These are phyloP conservation scores for Meandrina meandrites DNA, from an alignment of 92 coral and sea anemone genomes.

Conservation along the genomic window DNA sequence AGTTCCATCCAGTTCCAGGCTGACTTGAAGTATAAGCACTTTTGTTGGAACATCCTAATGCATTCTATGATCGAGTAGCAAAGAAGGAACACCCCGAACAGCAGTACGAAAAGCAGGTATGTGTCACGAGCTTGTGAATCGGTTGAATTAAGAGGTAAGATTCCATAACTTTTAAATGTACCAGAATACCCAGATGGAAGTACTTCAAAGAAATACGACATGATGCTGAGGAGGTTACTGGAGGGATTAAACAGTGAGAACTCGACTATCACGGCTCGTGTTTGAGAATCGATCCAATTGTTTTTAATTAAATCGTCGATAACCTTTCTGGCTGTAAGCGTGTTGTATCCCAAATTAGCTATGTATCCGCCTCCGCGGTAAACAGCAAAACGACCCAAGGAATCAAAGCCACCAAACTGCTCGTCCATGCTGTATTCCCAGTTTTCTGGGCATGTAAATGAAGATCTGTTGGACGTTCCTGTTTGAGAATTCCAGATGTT, in stretches of 20 bases:
- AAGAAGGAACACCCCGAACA: constrained; percentile 29
- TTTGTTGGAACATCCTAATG: background rate
- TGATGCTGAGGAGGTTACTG: constrained; percentile 15
- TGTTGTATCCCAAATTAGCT: constrained; percentile 41
- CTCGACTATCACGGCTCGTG: constrained; percentile 38
- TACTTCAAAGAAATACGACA: constrained; percentile 27
- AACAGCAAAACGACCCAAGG: constrained; percentile 32
- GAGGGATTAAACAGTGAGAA: constrained; percentile 35
- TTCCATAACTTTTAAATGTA: constrained; percentile 18
- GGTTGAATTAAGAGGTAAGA: background rate
- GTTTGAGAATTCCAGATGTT: background rate
- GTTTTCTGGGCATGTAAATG: constrained; percentile 19
- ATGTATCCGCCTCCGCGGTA: constrained; percentile 45
- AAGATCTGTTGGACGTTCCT: background rate
- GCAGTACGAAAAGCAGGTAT: constrained; percentile 14
- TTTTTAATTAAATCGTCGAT: constrained; percentile 12
- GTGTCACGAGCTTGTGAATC: background rate
- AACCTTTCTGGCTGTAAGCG: constrained; percentile 11
- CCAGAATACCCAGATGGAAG: constrained; percentile 27
- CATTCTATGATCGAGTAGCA: background rate
- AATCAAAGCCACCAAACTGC: constrained; percentile 20
- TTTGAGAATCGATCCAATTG: constrained; percentile 35
- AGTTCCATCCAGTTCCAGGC: constrained; percentile 31
- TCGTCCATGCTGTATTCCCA: constrained; percentile 21
- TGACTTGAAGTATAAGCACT: constrained; percentile 12